Evolutionary conservation across 2,888 invertebrate species (phyloP), one percentile per base, ranked within the genome.

Genomic region (Drosophila mimica): DNA sequence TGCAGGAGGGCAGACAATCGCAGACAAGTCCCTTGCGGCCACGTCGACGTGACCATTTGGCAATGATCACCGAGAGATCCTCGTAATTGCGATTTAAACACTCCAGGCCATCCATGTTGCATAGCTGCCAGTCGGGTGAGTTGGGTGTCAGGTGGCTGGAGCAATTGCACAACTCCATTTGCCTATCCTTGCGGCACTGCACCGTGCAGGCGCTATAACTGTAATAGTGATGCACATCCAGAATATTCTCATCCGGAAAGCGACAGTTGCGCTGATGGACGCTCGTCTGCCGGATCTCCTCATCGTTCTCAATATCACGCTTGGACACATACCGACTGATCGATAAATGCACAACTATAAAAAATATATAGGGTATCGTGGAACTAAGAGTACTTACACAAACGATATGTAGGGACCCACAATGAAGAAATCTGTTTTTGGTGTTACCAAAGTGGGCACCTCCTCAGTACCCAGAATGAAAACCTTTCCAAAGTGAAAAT

Each of bases 181-280:
- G 96, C 0, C 95, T 95, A 70, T 94, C 93, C 91, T 96, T 96
- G 53, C 96, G 94, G 80, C 96, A 96, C 66, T 95, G 95, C 0
- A 96, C 95, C 0, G 95, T 95, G 86, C 97, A 97, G 0, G 96
- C 95, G 83, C 95, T 96, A 90, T 95, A 96, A 52, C 96, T 96
- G 89, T 97, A 97, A 69, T 94, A 93, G 0, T 94, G 94, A 91
- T 96, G 96, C 0, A 96, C 94, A 33, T 95, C 94, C 13, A 95
- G 93, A 51, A 89, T 91, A 61, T 95, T 95, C 92, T 97, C 97
- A 67, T 95, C 93, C 52, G 94, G 93, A 89, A 96, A 97, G 13
- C 95, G 95, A 85, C 97, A 97, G 54, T 95, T 95, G 11, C 97
- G 94, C 89, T 96, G 96, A 11, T 94, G 90, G 0, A 95, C 93